Evolutionary conservation across 2,797 vertebrate species (phyloP).

Genomic region (Eremophila alpestris): DNA sequence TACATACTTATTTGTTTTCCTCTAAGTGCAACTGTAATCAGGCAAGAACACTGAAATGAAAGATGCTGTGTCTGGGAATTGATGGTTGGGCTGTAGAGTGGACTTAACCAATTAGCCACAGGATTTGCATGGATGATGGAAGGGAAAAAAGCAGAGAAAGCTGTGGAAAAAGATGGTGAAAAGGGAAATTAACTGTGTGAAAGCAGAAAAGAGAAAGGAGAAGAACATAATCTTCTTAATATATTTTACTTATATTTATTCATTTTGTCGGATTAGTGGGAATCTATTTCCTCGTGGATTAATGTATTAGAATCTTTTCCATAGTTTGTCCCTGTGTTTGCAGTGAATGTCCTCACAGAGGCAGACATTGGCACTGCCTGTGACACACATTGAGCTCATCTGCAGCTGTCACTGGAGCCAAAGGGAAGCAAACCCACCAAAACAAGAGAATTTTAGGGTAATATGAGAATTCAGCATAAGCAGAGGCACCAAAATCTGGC

Average conservation of each 20-base stretch:
- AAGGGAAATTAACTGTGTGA: slow-evolving; percentile 20
- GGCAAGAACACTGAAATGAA: slow-evolving; percentile 16
- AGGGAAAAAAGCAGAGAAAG: background rate
- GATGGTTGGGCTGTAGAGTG: background rate
- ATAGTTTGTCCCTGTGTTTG: background rate
- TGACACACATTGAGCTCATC: fast-evolving
- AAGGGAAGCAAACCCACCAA: background rate
- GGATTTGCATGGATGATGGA: background rate
- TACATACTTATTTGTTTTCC: slow-evolving; percentile 33
- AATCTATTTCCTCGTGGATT: background rate
- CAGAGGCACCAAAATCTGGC: background rate
- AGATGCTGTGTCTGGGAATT: slow-evolving; percentile 22
- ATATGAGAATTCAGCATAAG: background rate
- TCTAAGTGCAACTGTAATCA: slow-evolving; percentile 33
- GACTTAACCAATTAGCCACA: slow-evolving; percentile 44
- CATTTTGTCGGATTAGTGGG: background rate
- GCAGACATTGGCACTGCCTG: fast-evolving
- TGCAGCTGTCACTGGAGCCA: background rate
- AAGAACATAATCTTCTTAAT: slow-evolving; percentile 22
- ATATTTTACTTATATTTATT: slow-evolving; percentile 3
- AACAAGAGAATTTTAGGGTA: background rate
- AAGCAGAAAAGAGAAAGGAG: background rate
- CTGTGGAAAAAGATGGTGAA: background rate
- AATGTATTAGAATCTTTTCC: background rate
- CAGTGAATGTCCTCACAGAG: background rate